Evolutionary conservation across 1,140 invertebrate species (phyloP), one percentile per base, ranked within the genome.

Genomic region (Apis dorsata): DNA sequence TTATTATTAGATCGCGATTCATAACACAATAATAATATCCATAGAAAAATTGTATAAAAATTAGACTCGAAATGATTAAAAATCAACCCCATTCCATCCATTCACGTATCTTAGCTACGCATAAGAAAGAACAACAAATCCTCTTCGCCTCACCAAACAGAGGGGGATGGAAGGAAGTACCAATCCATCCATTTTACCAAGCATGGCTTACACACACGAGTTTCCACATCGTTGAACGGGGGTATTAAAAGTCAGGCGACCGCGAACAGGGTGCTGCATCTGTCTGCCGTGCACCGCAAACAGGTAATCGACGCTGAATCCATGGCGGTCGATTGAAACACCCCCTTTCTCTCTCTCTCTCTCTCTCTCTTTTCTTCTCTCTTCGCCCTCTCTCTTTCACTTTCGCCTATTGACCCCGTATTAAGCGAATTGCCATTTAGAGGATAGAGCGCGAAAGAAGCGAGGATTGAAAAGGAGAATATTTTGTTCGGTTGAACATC

Each of bases 201-300:
- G 19, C 49, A 28, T 1, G 24, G 65, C n/a, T 28, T 11, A 19
- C 19, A 34, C 28, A 15, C 57, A 49, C 69, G 69, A 49, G 76
- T 44, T 69, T 79, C n/a, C 59, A 49, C 60, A 72, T 62, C 78
- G 68, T 72, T 72, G 78, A 72, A 53, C 59, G 57, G 24, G 17
- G 62, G 71, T 72, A 81, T 81, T 81, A 81, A 81, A 75, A 81
- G 71, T 81, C 79, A 81, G 71, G 60, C 60, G 44, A 81, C 71
- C 79, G 71, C 79, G 66, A 75, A 81, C 72, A 72, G 71, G 49
- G 21, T 51, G 59, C n/a, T 51, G 78, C 69, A 60, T 72, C 21
- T 51, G 55, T 49, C 62, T 62, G 21, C 12, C n/a, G 34, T 66
- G n/a, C 49, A 44, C 59, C 34, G 44, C 72, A 53, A 59, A 34